Evolutionary conservation across 1,140 invertebrate species (phyloP).

Genomic region (Bradysia coprophila): DNA sequence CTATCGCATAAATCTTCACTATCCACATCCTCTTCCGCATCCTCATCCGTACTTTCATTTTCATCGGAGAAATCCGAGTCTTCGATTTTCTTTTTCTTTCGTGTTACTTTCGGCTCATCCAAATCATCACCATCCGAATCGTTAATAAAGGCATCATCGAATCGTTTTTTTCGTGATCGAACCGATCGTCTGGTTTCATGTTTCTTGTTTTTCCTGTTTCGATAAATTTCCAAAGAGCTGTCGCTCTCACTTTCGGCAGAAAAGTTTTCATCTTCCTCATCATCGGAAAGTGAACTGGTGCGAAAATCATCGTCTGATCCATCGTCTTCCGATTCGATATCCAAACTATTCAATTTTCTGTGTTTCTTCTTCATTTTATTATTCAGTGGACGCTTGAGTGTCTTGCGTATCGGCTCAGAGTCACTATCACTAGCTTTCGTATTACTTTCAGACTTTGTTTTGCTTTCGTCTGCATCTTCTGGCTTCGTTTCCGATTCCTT

Average conservation of each 20-base stretch:
- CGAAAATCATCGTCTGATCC: constrained; percentile 77
- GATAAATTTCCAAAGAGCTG: constrained; percentile 17
- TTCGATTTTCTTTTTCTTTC: constrained; percentile 12
- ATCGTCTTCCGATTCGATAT: constrained; percentile 63
- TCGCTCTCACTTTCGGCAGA: constrained; percentile 15
- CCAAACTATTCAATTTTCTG: constrained; percentile 59
- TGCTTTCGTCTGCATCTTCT: background rate
- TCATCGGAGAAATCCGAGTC: constrained; percentile 29
- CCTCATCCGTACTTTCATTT: constrained; percentile 37
- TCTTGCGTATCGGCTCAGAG: constrained; percentile 12
- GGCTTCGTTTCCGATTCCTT: constrained; percentile 5
- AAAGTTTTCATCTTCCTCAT: constrained; percentile 10
- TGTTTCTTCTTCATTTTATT: constrained; percentile 38
- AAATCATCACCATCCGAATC: constrained; percentile 18
- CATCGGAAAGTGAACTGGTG: constrained; percentile 24
- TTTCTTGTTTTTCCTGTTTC: constrained; percentile 3
- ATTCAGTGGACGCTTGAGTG: constrained; percentile 17
- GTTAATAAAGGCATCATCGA: constrained; percentile 18
- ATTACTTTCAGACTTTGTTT: background rate
- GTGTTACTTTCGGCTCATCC: constrained; percentile 6
- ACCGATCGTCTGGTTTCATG: constrained; percentile 13
- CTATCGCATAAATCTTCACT: constrained; percentile 30
- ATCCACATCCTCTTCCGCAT: constrained; percentile 33
- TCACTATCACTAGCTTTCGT: background rate
- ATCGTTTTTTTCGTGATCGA: constrained; percentile 15